A percentile compares a stretch with the other conserved stretches of the same genome.
Evolutionary conservation across 2,888 invertebrate genomes (phyloP).

Genomic region (Dolomedes plantarius): DNA sequence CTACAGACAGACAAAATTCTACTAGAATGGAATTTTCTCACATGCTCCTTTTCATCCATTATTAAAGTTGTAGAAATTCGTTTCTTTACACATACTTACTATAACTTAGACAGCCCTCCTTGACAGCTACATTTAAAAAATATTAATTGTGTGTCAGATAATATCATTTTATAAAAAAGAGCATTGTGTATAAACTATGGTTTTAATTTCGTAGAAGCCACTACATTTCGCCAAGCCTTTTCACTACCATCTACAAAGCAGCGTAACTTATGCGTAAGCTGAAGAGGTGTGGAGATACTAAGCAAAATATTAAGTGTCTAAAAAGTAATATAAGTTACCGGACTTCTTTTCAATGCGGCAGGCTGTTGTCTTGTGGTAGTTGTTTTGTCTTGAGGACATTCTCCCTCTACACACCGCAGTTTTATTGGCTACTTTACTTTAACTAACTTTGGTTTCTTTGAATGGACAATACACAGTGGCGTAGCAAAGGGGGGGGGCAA

Average conservation of each 20-base stretch:
- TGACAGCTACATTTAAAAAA: conserved; percentile 56
- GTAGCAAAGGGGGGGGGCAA: too few relatives aligned
- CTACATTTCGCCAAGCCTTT: not conserved
- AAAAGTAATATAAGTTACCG: not conserved
- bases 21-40: conserved; percentile 3
- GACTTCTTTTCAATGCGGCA: too few relatives aligned
- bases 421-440: too few relatives aligned
- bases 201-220: not conserved
- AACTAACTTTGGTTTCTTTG: too few relatives aligned
- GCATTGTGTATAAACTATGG: not conserved
- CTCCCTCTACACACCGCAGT: too few relatives aligned
- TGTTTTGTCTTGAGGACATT: too few relatives aligned
- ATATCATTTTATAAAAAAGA: not conserved
- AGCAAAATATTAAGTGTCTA: not conserved
- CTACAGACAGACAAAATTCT: conserved; percentile 2
- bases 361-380: too few relatives aligned
- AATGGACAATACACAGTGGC: too few relatives aligned
- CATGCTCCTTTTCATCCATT: conserved; percentile 27
- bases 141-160: conserved; percentile 19
- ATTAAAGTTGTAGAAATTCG: conserved; percentile 7
- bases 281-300: not conserved
- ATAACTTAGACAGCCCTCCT: conserved; percentile 51
- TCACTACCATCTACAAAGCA: not conserved
- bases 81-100: conserved; percentile 42
- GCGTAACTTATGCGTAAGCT: not conserved